Evolutionary conservation across 2,888 invertebrate genomes (phyloP), one percentile per base, ranked within the genome.

Genomic region (Seladonia tumulorum): DNA sequence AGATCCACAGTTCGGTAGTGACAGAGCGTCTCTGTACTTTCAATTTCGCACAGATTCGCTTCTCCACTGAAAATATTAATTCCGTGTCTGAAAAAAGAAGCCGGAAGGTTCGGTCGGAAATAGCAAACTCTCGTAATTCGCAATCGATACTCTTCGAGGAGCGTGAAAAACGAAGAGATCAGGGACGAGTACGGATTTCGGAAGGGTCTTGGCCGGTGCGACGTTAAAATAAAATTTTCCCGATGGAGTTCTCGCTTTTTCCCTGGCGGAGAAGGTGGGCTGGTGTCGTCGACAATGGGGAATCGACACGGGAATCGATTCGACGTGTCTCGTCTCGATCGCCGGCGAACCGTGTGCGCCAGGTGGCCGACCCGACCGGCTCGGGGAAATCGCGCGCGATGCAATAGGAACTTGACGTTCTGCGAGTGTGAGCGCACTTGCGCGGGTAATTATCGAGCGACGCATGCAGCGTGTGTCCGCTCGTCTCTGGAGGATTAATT

Each of bases 401-500:
- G 71, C 68, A 77, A 70, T 70, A 73, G 79, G 25, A 80, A 72
- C 80, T 75, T 49, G 71, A 77, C 71, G 79, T 73, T 73, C 60
- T 75, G 82, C 82, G 73, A 89, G 89, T 83, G 87, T 76, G 87
- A 87, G 90, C 88, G 90, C 88, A 90, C 88, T 90, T 91, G 91
- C 89, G 88, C 91, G 88, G 88, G 88, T 91, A 93, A 93, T 93
- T 91, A 92, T 91, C 91, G 92, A 87, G 85, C 87, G 89, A 83
- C 83, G 89, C 85, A 86, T 86, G 87, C 79, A 71, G 71, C 78
- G 87, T 80, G 87, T 82, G 87, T 83, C 90, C 72, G 35, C 29
- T 83, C 90, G 89, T 92, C 93, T 91, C 92, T 77, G 79, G 90
- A 90, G 93, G 90, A 93, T 93, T 93, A 92, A 93, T 93, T 93